Conservation (phyloP, 2,113 vertebrate genomes). For the Protobothrops flavoviridis region DNA sequence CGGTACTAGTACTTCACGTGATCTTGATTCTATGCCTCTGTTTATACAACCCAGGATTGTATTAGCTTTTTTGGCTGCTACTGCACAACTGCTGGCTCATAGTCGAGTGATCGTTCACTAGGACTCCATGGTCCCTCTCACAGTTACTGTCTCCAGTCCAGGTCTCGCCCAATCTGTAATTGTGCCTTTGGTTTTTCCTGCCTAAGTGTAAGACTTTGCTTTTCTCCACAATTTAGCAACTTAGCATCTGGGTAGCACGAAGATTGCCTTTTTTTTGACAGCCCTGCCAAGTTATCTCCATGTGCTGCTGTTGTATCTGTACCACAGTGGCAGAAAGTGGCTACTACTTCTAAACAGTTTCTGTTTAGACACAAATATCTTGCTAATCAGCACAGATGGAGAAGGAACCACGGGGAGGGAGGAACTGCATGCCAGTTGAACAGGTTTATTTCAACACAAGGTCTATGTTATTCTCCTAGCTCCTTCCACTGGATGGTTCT, state of each 20-base stretch:
- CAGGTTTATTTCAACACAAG: conserved; percentile 69
- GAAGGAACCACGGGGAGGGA: conserved; percentile 72
- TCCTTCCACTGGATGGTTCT: conserved; percentile 63
- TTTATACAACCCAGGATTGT: no score
- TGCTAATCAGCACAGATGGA: conserved; percentile 83
- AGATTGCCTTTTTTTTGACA: background rate
- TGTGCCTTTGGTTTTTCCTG: no score
- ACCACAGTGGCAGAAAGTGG: conserved; percentile 69
- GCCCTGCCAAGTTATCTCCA: conserved; percentile 32
- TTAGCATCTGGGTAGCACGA: background rate
- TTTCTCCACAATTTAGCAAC: background rate
- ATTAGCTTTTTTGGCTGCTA: no score
- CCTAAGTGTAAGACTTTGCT: no score
- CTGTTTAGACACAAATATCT: conserved; percentile 84
- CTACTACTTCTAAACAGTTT: conserved; percentile 74
- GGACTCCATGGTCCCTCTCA: background rate
- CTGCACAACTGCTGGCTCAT: no score
- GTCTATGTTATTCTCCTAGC: background rate
- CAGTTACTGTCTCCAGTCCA: background rate
- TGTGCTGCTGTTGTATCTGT: conserved; percentile 35
- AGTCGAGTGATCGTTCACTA: no score
- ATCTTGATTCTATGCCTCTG: no score
- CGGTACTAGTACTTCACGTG: no score
- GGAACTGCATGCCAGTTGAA: conserved; percentile 79
- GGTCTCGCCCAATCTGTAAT: no score